phyloP scores from a whole-genome alignment of 1,140 invertebrate species.

The Ips nitidus region DNA sequence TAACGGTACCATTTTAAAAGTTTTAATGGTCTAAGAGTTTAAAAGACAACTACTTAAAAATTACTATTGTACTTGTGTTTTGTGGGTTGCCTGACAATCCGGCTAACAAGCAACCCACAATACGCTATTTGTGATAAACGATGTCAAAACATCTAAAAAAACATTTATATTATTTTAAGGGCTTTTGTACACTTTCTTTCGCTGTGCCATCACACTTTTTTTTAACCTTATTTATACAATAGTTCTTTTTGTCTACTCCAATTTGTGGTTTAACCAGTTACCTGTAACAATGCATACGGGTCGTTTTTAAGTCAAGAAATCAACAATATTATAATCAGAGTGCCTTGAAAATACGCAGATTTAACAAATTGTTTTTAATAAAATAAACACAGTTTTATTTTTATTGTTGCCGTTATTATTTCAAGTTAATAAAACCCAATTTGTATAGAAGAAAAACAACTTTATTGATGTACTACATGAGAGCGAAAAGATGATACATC shows the following conservation, averaged over 20 bases:
- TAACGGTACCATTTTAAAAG: constrained; percentile 47
- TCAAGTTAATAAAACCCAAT: no score
- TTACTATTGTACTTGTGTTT: neutral
- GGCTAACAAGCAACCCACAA: neutral
- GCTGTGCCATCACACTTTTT: constrained; percentile 42
- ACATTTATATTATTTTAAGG: constrained; percentile 20
- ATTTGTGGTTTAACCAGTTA: constrained; percentile 16
- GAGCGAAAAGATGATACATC: constrained; percentile 24
- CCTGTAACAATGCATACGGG: constrained; percentile 31
- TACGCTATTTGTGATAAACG: constrained; percentile 38
- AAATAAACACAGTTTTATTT: constrained; percentile 2
- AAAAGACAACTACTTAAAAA: constrained; percentile 39
- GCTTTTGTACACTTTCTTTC: constrained; percentile 20
- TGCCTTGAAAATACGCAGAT: constrained; percentile 28
- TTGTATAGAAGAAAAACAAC: neutral
- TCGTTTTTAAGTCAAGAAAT: neutral
- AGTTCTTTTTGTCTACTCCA: neutral
- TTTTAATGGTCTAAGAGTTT: constrained; percentile 42
- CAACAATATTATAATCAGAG: constrained; percentile 6
- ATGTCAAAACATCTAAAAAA: constrained; percentile 38
- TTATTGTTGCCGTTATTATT: neutral
- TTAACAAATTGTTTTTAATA: constrained; percentile 6
- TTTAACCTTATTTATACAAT: constrained; percentile 22
- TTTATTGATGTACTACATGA: no score
- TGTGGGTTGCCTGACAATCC: neutral